phyloP scores from a whole-genome alignment of 1,140 invertebrate genomes.

The Piezodorus guildinii region DNA sequence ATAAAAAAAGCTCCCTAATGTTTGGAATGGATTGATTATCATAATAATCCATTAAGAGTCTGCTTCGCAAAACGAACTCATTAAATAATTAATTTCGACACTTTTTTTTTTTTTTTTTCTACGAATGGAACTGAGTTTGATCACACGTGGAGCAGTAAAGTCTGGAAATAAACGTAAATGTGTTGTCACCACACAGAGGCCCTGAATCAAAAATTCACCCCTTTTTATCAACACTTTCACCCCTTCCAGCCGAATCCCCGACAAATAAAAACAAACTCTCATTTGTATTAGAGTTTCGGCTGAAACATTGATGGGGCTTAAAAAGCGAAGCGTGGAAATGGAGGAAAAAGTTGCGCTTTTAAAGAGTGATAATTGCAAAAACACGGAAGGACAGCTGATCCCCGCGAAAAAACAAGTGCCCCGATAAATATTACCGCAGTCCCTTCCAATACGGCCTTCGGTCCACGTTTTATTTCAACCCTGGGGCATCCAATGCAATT shows the following conservation, averaged over 20 bases:
- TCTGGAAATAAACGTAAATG: neutral
- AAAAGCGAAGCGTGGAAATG: neutral
- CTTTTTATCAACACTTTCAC: neutral
- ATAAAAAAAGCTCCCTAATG: too few species aligned
- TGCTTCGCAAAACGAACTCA: neutral
- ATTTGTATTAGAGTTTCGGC: conserved; percentile 3
- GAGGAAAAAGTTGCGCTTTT: neutral
- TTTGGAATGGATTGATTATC: too few species aligned
- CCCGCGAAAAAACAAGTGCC: neutral
- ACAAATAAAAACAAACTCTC: conserved; percentile 6
- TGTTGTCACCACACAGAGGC: neutral
- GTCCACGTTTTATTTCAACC: too few species aligned
- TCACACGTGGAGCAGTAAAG: neutral
- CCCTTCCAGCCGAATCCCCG: neutral
- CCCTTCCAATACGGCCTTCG: too few species aligned
- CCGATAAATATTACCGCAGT: too few species aligned
- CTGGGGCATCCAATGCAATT: too few species aligned
- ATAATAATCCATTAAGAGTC: too few species aligned
- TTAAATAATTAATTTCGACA: too few species aligned
- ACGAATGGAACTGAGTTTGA: too few species aligned
- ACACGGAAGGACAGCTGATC: conserved; percentile 5
- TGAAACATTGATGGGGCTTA: conserved; percentile 1
- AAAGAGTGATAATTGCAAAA: conserved; percentile 1
- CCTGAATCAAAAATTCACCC: conserved; percentile 5
- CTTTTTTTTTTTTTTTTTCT: neutral